Base-by-base conservation (phyloP, 2,113 vertebrate genomes). In the Indicator indicator region DNA sequence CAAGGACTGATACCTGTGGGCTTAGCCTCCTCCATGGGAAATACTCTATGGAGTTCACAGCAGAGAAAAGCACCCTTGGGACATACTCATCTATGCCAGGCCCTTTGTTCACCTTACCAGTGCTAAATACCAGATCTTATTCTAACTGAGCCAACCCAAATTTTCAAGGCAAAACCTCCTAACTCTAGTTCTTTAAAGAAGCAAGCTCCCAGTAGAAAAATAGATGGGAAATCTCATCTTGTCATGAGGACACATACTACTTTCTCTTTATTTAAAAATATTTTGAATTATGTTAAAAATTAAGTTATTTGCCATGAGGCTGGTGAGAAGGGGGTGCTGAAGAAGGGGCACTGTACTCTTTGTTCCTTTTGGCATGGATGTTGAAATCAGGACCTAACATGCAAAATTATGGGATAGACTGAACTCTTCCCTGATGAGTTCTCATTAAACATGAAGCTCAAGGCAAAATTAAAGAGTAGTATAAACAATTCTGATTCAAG, bases 1-100 rank as follows among this genome's bases (percentile, higher is more conserved):
- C 93, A 95, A 90, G 89, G 75, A 95, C 63, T 70, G 92, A 95
- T 86, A 95, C 90, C 90, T 88, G 83, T 58, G 83, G 91, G 75
- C 86, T 95, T 63, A 95, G 63, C 40, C 73, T 89, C 69, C 54
- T 48, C 19, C 32, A 42, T 1, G 24, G 46, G 78, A 94, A 94
- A 85, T 24, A 44, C 55, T 60, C 54, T 18, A 11, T 8, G 28
- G 27, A 83, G 42, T 14, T 70, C 62, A 62, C 1, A 0, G 82
- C 65, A 78, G 21, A 72, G 33, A 83, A 88, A 77, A 88, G n/a
- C 17, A 59, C 16, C 16, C 65, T 81, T 58, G 48, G 32, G 54
- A 81, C 16, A 4, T 23, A 77, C 5, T 17, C 42, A 38, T 9
- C 71, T 52, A 88, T 0, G 0, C 48, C 62, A 78, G 26, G 32